Conservation (phyloP, 2,113 vertebrate species). For the Cephalopholis sonnerati region DNA sequence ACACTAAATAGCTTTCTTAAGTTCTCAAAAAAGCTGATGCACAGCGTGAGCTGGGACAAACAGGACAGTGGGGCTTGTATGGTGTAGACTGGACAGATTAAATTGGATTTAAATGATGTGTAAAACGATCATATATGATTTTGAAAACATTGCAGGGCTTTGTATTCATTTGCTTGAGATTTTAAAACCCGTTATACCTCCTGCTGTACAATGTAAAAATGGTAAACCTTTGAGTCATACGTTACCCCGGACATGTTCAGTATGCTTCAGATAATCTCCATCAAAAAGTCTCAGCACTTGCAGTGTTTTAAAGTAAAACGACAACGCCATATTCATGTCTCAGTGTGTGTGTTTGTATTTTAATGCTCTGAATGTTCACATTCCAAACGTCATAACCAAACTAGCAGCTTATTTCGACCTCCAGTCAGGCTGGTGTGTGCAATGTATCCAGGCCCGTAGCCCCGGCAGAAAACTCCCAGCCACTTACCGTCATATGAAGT, state of each 20-base stretch:
- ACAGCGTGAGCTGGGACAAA: accelerated
- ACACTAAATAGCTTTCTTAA: background rate
- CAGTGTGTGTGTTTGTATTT: background rate
- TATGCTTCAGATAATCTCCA: background rate
- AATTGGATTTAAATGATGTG: background rate
- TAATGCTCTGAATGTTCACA: background rate
- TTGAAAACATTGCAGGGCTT: background rate
- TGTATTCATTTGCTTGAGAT: background rate
- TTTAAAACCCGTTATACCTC: background rate
- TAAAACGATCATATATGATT: background rate
- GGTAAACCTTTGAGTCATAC: too few relatives aligned
- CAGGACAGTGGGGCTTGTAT: too few relatives aligned
- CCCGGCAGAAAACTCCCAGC: background rate
- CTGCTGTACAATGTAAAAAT: background rate
- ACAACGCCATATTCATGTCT: background rate
- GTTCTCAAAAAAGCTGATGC: background rate
- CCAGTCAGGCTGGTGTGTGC: background rate
- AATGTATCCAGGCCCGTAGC: background rate
- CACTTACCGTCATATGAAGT: constrained; percentile 26
- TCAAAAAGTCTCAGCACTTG: background rate
- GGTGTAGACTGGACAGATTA: background rate
- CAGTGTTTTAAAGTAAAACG: background rate
- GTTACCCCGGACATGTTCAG: background rate
- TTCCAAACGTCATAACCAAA: too few relatives aligned
- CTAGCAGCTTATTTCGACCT: background rate